These are phyloP conservation scores for Sinocyclocheilus maitianheensis DNA, from an alignment of 2,113 vertebrate species.

Conservation along the genomic window DNA sequence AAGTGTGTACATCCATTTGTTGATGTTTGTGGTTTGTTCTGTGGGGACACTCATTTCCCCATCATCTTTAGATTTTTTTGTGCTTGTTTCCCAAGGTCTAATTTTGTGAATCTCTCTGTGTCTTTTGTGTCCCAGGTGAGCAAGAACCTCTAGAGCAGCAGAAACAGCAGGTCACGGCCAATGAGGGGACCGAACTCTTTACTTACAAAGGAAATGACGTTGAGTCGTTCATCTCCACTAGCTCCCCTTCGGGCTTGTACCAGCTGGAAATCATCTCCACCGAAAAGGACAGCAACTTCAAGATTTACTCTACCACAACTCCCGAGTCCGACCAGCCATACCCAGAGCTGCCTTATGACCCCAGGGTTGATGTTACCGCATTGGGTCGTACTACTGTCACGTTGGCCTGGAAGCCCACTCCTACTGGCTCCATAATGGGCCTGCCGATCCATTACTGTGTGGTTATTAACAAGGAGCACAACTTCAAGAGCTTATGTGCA, in stretches of 20 bases:
- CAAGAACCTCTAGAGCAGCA: constrained; percentile 92
- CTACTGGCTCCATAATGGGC: constrained; percentile 83
- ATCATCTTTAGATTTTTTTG: neutral
- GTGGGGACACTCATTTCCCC: neutral
- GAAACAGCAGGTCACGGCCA: constrained; percentile 84
- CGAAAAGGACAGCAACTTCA: constrained; percentile 97
- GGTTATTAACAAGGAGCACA: constrained; percentile 95
- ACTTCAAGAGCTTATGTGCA: constrained; percentile 97
- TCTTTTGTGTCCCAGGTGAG: constrained; percentile 78
- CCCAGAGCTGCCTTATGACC: constrained; percentile 92
- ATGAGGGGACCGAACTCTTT: constrained; percentile 87
- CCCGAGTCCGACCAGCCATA: constrained; percentile 96
- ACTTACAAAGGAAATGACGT: constrained; percentile 96
- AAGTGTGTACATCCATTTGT: constrained; percentile 11
- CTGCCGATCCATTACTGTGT: constrained; percentile 95
- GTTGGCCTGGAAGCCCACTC: constrained; percentile 94
- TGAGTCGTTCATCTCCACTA: constrained; percentile 88
- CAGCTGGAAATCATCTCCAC: constrained; percentile 93
- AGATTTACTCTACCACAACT: constrained; percentile 92
- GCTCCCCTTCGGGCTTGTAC: constrained; percentile 91
- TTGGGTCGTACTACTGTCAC: constrained; percentile 92
- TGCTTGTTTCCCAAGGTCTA: neutral
- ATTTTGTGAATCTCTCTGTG: constrained; percentile 34
- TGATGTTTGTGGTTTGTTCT: constrained; percentile 16
- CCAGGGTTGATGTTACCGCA: constrained; percentile 90